Base-by-base conservation (phyloP, 2,888 invertebrate genomes). In the Zaprionus bogoriensis region DNA sequence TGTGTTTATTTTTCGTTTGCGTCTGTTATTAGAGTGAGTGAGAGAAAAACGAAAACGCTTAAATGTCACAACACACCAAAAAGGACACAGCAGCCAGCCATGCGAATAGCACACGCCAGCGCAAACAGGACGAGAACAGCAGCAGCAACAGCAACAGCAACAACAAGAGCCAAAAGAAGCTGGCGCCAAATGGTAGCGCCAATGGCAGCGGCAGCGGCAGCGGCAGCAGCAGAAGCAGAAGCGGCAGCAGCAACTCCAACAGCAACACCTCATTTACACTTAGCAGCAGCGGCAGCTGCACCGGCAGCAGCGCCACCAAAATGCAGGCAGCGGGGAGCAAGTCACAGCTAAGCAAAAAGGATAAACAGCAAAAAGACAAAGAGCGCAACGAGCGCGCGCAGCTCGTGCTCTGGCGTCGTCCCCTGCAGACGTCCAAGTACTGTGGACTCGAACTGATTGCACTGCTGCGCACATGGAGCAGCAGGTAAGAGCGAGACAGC, bases 321-420 rank as follows among this genome's bases (percentile, higher is more conserved):
- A 39, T 53, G 71, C 65, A 44, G 19, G 32, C 48, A 17, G 28
- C 51, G n/a, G 23, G 50, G 22, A 25, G 46, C 38, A 60, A 79
- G 64, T 60, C 61, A 53, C 67, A 76, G 47, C 62, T 64, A 57
- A 88, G 73, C 72, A 80, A 79, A 63, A 87, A 87, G 68, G 82
- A 85, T 75, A 88, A 89, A 76, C 79, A 74, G 58, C 86, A 87
- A 66, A 89, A 89, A 69, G 92, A 92, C 68, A 90, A 90, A 64
- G 92, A 93, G 67, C 91, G 91, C 84, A 70, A 61, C 89, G 95
- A 95, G 91, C 90, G 94, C 83, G 91, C 94, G 91, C 84, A 91
- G 69, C 88, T 96, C 71, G 96, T 97, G 68, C 91, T 98, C 72
- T 97, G 97, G 96, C 93, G 95, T 87, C 93, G 93, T 82, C 97